These are phyloP conservation scores for Myotis lucifugus DNA, from an alignment of 2,113 vertebrate species.

Conservation along the genomic window DNA sequence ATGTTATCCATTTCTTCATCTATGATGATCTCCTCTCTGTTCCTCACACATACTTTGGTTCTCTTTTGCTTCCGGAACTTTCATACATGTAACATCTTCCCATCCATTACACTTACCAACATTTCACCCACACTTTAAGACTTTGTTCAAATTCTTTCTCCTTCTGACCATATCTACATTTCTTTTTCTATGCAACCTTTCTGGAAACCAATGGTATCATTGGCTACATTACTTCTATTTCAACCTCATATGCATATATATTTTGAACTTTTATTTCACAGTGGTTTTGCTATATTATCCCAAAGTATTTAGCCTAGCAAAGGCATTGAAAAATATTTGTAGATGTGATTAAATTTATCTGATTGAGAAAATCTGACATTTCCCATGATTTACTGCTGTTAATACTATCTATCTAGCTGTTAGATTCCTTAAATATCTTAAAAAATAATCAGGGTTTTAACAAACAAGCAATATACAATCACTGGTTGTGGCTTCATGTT, in stretches of 20 bases:
- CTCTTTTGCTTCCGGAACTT: slow-evolving; percentile 10
- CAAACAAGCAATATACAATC: neutral
- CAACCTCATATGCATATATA: neutral
- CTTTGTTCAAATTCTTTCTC: slow-evolving; percentile 7
- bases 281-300: neutral
- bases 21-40: neutral
- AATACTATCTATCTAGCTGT: neutral
- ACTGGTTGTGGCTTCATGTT: neutral
- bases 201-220: neutral
- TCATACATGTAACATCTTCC: neutral
- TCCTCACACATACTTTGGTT: neutral
- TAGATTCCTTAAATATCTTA: neutral
- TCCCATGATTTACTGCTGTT: neutral
- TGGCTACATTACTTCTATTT: neutral
- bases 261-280: neutral
- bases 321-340: slow-evolving; percentile 31
- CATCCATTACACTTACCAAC: neutral
- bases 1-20: neutral
- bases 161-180: neutral
- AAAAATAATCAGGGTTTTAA: neutral
- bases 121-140: neutral
- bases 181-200: neutral
- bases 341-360: neutral
- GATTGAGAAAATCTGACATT: neutral
- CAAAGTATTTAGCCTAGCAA: slow-evolving; percentile 3